phyloP scores from a whole-genome alignment of 2,888 invertebrate species.

The Helobdella robusta region DNA sequence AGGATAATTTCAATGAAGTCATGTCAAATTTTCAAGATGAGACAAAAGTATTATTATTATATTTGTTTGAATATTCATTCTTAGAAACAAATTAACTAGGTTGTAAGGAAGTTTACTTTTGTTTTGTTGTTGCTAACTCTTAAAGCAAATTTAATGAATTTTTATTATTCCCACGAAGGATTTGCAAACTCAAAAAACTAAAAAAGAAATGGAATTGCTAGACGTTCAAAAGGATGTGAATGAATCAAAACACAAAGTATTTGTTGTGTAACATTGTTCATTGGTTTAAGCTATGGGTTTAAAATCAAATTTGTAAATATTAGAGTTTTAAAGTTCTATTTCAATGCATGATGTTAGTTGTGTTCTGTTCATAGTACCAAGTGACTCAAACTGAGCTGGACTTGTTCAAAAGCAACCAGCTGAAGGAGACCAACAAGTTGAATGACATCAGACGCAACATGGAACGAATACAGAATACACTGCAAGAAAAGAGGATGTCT shows the following conservation, averaged over 20 bases:
- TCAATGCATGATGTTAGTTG: background rate
- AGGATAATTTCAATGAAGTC: conserved; percentile 51
- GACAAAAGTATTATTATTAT: conserved; percentile 52
- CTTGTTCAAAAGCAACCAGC: conserved; percentile 61
- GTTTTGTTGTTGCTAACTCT: background rate
- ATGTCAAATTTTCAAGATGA: conserved; percentile 61
- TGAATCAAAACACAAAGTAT: conserved; percentile 56
- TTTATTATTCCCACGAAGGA: conserved; percentile 43
- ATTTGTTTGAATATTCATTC: background rate
- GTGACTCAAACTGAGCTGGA: conserved; percentile 70
- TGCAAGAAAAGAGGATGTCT: conserved; percentile 50
- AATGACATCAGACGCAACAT: conserved; percentile 54
- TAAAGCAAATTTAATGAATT: background rate
- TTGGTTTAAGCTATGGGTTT: background rate
- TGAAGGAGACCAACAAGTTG: conserved; percentile 60
- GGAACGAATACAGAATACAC: conserved; percentile 46
- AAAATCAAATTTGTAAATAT: conserved; percentile 8
- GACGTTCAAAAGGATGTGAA: conserved; percentile 44
- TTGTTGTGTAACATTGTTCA: background rate
- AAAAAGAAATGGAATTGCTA: conserved; percentile 59
- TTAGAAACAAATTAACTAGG: background rate
- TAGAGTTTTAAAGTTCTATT: background rate
- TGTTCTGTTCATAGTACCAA: conserved; percentile 47
- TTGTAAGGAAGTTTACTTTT: too few relatives aligned
- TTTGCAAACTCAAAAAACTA: conserved; percentile 64